Evolutionary conservation across 2,888 invertebrate species (phyloP).

Genomic region (Xanthia togata): DNA sequence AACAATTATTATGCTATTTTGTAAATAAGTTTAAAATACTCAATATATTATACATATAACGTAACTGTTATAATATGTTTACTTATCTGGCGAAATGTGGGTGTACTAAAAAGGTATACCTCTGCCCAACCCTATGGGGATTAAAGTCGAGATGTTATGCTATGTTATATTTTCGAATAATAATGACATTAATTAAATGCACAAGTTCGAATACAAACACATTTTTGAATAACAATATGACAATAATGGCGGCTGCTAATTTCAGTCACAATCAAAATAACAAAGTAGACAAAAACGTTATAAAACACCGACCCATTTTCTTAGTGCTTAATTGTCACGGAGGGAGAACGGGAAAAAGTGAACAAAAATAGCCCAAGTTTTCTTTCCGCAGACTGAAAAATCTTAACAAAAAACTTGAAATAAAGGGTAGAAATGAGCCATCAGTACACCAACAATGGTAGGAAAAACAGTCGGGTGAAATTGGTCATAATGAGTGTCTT

Average conservation of each 20-base stretch:
- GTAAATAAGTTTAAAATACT: not conserved
- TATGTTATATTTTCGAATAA: not conserved
- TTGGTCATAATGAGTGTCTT: conserved; percentile 89
- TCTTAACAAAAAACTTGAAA: conserved; percentile 80
- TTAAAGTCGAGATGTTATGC: not conserved
- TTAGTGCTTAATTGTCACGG: conserved; percentile 68
- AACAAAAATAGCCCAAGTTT: conserved; percentile 65
- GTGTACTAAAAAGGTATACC: not conserved
- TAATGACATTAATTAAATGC: not conserved
- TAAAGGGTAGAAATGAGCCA: conserved; percentile 85
- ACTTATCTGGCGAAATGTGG: not conserved
- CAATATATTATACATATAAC: not conserved
- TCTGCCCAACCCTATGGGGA: not conserved
- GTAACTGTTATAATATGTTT: not conserved
- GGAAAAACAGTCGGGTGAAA: conserved; percentile 85
- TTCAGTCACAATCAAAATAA: conserved; percentile 60
- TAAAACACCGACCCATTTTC: conserved; percentile 67
- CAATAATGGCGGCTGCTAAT: conserved; percentile 63
- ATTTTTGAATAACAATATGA: conserved; percentile 34
- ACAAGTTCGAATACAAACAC: conserved; percentile 15
- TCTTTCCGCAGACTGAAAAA: conserved; percentile 67
- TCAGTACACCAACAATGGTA: conserved; percentile 78
- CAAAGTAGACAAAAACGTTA: conserved; percentile 52
- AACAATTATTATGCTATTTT: not conserved
- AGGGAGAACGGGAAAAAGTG: conserved; percentile 61